Evolutionary conservation across 2,888 invertebrate species (phyloP).

Genomic region (Sturmia bella): DNA sequence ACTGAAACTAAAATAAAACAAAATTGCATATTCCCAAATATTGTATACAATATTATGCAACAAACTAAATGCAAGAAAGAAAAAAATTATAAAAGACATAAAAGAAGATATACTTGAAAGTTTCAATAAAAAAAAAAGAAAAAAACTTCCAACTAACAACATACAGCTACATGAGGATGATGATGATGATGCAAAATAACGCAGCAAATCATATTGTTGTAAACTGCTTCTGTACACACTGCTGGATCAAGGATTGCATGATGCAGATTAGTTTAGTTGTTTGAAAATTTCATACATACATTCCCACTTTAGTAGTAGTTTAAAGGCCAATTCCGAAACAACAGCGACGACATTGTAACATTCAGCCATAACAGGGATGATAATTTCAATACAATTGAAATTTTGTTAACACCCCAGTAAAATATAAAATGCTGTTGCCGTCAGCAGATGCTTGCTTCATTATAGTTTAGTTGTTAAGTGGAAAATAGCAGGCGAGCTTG

Average conservation of each 20-base stretch:
- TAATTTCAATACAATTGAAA: too few species aligned
- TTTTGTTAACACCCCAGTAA: too few species aligned
- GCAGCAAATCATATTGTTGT: conserved; percentile 31
- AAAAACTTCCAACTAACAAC: not conserved
- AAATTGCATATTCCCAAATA: conserved; percentile 29
- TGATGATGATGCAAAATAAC: conserved; percentile 16
- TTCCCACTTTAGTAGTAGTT: conserved; percentile 22
- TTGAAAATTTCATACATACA: conserved; percentile 19
- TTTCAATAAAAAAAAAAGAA: conserved; percentile 1
- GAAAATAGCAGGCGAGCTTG: too few species aligned
- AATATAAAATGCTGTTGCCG: too few species aligned
- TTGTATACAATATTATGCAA: conserved; percentile 39
- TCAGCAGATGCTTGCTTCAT: too few species aligned
- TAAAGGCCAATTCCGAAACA: conserved; percentile 32
- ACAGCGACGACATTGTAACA: conserved; percentile 3
- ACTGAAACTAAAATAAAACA: conserved; percentile 37
- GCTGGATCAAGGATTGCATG: conserved; percentile 16
- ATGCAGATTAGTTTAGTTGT: conserved; percentile 46
- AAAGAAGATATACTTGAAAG: not conserved
- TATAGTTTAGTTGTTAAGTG: too few species aligned
- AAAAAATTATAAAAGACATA: conserved; percentile 1
- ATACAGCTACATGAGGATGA: not conserved
- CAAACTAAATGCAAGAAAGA: conserved; percentile 4
- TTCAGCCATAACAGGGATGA: not conserved
- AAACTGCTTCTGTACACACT: not conserved